phyloP scores from a whole-genome alignment of 2,113 vertebrate genomes.

The Asarcornis scutulata region DNA sequence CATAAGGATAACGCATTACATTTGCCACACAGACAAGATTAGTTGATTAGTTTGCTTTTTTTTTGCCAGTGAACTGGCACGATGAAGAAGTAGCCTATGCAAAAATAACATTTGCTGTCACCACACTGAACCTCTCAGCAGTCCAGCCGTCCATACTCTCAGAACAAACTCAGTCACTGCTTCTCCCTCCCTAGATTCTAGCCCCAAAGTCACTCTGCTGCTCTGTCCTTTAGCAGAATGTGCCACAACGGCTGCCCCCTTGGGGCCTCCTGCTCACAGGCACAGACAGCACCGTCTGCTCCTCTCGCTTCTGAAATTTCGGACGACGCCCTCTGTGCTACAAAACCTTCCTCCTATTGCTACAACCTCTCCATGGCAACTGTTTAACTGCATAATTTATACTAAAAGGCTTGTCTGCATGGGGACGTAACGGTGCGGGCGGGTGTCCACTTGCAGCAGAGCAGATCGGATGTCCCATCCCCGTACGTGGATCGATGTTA shows the following conservation, averaged over 20 bases:
- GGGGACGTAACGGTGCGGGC: neutral
- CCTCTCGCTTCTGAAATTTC: neutral
- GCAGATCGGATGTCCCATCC: neutral
- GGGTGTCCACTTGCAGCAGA: neutral
- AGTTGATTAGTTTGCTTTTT: rapidly evolving
- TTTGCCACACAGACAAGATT: neutral
- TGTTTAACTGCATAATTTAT: neutral
- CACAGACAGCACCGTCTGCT: neutral
- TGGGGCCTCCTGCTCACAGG: rapidly evolving
- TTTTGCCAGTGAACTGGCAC: neutral
- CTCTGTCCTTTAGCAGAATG: rapidly evolving
- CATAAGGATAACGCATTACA: neutral
- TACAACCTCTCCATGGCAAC: neutral
- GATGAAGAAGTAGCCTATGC: neutral
- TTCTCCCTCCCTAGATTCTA: neutral
- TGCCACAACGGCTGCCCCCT: rapidly evolving
- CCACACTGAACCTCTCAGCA: neutral
- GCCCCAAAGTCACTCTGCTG: rapidly evolving
- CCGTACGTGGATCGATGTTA: neutral
- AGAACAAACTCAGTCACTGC: neutral
- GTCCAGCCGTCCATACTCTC: neutral
- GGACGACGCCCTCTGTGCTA: neutral
- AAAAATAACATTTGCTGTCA: neutral
- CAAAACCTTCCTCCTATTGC: neutral
- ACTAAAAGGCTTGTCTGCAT: rapidly evolving